A percentile compares a stretch with the other conserved stretches of the same genome.
Evolutionary conservation across 2,888 invertebrate species (phyloP).

Genomic region (Apodemia zela): DNA sequence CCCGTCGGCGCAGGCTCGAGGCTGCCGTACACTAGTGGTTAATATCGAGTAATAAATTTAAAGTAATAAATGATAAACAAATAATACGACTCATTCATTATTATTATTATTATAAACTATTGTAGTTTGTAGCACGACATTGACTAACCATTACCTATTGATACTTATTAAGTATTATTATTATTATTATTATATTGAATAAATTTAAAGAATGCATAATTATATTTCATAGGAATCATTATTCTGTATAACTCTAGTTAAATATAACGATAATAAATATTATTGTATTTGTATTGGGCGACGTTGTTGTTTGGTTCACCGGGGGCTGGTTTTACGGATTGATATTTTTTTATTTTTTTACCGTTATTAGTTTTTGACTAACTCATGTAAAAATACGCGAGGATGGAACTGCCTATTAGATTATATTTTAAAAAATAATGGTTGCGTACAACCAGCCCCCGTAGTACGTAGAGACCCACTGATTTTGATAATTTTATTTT

Average conservation of each 20-base stretch:
- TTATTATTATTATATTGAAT: slow-evolving; percentile 79
- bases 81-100: slow-evolving; percentile 77
- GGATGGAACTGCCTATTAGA: slow-evolving; percentile 77
- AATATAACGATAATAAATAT: slow-evolving; percentile 76
- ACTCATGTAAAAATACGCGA: slow-evolving; percentile 72
- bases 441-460: slow-evolving; percentile 73
- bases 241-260: slow-evolving; percentile 82
- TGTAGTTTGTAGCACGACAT: slow-evolving; percentile 76
- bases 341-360: slow-evolving; percentile 81
- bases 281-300: slow-evolving; percentile 64
- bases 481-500: slow-evolving; percentile 79
- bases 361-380: slow-evolving; percentile 77
- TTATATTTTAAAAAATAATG: slow-evolving; percentile 79
- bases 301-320: slow-evolving; percentile 57
- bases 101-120: slow-evolving; percentile 62
- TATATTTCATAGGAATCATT: slow-evolving; percentile 82
- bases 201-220: slow-evolving; percentile 81
- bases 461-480: slow-evolving; percentile 72
- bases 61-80: slow-evolving; percentile 69
- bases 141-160: slow-evolving; percentile 80
- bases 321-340: slow-evolving; percentile 75
- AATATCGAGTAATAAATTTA: slow-evolving; percentile 74
- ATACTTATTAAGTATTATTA: slow-evolving; percentile 81
- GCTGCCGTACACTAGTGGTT: slow-evolving; percentile 74
- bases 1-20: slow-evolving; percentile 47